Conservation (phyloP, 2,797 vertebrate genomes). For the Lacerta viridis region DNA sequence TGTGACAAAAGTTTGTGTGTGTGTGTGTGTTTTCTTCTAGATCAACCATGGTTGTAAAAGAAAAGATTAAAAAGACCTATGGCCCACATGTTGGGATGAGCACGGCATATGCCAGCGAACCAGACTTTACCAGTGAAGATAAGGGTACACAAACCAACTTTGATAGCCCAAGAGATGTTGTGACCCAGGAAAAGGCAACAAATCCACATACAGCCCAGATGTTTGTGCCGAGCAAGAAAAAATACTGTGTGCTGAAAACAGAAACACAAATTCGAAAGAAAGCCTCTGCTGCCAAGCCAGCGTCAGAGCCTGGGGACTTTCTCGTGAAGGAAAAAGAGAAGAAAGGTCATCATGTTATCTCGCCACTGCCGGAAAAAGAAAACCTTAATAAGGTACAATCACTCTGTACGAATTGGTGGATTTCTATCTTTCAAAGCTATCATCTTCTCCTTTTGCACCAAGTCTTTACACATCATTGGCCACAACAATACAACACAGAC, state of each 20-base stretch:
- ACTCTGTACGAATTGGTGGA: not conserved
- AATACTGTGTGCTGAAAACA: not conserved
- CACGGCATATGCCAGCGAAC: not conserved
- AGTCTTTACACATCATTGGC: not conserved
- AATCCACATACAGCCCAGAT: not conserved
- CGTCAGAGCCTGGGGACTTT: not conserved
- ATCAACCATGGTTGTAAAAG: constrained; percentile 7
- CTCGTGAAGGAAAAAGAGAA: not conserved
- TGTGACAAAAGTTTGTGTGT: not conserved
- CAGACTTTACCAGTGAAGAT: constrained; percentile 14
- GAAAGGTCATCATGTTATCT: not conserved
- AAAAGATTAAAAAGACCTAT: constrained; percentile 11
- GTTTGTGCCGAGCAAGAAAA: constrained; percentile 7
- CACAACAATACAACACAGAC: not conserved
- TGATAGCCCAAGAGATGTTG: not conserved
- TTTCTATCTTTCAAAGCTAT: not conserved
- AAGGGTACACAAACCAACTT: constrained; percentile 20
- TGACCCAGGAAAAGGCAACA: not conserved
- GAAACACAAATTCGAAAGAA: constrained; percentile 2
- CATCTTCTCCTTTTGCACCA: not conserved
- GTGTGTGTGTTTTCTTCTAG: not conserved
- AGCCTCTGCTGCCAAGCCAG: not conserved
- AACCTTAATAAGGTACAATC: constrained; percentile 25
- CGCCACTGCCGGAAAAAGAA: not conserved
- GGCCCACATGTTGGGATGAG: constrained; percentile 14